phyloP scores from a whole-genome alignment of 2,113 vertebrate genomes.

The Callocephalon fimbriatum region DNA sequence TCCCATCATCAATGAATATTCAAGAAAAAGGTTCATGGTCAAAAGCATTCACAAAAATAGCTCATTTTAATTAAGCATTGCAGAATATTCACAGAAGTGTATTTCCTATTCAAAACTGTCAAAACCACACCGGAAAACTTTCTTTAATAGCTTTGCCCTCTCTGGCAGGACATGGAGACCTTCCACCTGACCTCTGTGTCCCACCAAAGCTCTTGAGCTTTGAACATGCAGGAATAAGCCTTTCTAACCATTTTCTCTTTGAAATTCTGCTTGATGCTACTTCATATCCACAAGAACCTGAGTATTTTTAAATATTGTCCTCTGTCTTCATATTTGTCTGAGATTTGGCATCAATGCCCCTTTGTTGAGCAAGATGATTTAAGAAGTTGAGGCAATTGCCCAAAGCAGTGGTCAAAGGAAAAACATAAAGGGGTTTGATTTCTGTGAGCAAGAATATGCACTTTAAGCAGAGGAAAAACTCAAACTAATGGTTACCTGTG shows the following conservation, averaged over 20 bases:
- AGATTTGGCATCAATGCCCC: not conserved
- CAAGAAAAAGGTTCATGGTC: not conserved
- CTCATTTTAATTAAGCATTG: not conserved
- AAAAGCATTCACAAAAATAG: not conserved
- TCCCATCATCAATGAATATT: slow-evolving; percentile 10
- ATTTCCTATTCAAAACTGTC: not conserved
- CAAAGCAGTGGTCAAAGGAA: not conserved
- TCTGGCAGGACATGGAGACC: not conserved
- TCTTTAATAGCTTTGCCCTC: not conserved
- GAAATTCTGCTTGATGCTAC: not conserved
- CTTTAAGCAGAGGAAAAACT: not conserved
- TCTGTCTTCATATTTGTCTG: not conserved
- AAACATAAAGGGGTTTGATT: not conserved
- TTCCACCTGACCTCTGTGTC: not conserved
- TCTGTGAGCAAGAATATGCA: not conserved
- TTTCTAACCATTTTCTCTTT: not conserved
- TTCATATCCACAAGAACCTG: not conserved
- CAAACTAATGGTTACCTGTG: not conserved
- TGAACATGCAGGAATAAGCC: not conserved
- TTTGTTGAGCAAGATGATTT: not conserved
- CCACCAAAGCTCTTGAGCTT: not conserved
- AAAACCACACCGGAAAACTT: not conserved
- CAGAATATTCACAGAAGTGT: not conserved
- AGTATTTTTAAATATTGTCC: not conserved
- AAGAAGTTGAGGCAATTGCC: not conserved